Base-by-base conservation (phyloP, 2,888 invertebrate genomes). In the Pollenia labialis region DNA sequence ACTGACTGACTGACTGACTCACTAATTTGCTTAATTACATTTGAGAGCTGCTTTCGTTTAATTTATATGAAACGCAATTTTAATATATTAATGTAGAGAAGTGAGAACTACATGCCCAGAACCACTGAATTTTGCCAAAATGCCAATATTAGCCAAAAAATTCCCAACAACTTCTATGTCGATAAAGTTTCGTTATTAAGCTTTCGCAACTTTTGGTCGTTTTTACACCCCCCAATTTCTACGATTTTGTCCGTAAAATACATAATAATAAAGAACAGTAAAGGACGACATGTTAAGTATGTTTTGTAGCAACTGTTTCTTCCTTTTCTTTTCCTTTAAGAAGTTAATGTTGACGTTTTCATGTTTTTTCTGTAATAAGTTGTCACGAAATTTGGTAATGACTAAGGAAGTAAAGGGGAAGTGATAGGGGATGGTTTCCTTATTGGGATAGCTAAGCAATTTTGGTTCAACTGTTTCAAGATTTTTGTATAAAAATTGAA, bases 261-360 rank as follows among this genome's bases (percentile, higher is more conserved):
- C 40, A n/a, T 58, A 32, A 42, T 60, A 40, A 50, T 69, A 64
- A 64, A 18, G 62, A 66, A 66, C 32, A 23, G 32, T 4, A 56
- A 56, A 40, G 40, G 44, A 50, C 10, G 48, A 71, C 60, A 64
- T 46, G 62, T 74, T 48, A 66, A 72, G 54, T 81, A 46, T 66
- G 40, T 64, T 81, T 81, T 74, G 66, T 66, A 72, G 23, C 44
- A 72, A 48, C 40, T 54, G 23, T 54, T 64, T 18, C 18, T 72
- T 48, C 40, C 23, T 18, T 72, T 18, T 16, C 8, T 46, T 12
- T 10, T 8, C 14, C 32, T 16, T 40, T 12, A 4, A 48, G 12
- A 60, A 62, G 72, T 72, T 81, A 62, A 81, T 72, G 80, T 52
- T 81, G 80, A 81, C 72, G 16, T 72, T 54, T 72, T 32, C 80